Conservation (phyloP, 2,797 vertebrate genomes). For the Poeciliopsis infans region DNA sequence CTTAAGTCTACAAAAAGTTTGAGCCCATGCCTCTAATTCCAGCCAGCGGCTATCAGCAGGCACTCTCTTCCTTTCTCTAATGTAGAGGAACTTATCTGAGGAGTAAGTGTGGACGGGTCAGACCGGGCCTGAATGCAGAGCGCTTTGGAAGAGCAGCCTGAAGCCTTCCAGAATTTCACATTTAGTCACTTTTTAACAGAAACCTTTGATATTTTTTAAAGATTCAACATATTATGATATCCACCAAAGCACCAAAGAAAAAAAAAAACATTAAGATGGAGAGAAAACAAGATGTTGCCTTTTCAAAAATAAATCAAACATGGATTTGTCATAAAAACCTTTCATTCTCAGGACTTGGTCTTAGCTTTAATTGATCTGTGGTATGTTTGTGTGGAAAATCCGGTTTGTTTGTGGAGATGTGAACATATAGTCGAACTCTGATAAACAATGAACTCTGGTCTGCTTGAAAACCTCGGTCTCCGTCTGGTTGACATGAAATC, state of each 20-base stretch:
- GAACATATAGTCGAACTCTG: too few relatives aligned
- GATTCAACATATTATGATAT: too few relatives aligned
- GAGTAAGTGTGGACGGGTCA: neutral
- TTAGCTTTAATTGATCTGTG: too few relatives aligned
- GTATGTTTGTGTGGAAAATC: too few relatives aligned
- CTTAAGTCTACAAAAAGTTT: slow-evolving; percentile 3
- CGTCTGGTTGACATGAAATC: too few relatives aligned
- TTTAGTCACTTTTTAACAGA: neutral
- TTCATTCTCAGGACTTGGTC: neutral
- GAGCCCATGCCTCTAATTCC: neutral
- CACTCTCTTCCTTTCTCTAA: neutral
- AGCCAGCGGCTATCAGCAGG: neutral
- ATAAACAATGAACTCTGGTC: too few relatives aligned
- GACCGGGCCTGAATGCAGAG: neutral
- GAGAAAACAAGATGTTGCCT: neutral
- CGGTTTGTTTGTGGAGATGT: too few relatives aligned
- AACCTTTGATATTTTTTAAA: neutral
- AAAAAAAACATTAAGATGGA: neutral
- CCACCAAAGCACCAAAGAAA: neutral
- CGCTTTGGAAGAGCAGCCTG: neutral
- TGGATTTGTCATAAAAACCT: neutral
- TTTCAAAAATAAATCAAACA: neutral
- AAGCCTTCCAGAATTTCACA: neutral
- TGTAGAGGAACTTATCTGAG: neutral
- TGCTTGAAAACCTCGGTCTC: too few relatives aligned